Conservation (phyloP, 2,797 vertebrate genomes). For the Coranthus polyacanthus region DNA sequence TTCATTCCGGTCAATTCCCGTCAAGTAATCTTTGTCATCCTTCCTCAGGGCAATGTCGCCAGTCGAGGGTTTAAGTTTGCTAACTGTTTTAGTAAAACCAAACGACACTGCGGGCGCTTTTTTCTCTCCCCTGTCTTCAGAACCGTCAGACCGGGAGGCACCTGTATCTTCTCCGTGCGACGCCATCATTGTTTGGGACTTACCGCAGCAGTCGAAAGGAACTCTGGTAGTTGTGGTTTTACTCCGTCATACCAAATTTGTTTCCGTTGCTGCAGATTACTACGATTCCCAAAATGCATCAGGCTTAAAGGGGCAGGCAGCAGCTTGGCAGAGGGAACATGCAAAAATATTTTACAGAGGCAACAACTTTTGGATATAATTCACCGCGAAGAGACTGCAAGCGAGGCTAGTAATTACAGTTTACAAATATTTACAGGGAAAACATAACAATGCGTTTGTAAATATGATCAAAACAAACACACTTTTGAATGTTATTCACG, state of each 20-base stretch:
- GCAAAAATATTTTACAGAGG: no score
- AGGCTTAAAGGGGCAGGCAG: slow-evolving; percentile 26
- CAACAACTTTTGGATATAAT: neutral
- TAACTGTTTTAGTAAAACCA: slow-evolving; percentile 85
- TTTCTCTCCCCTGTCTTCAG: slow-evolving; percentile 59
- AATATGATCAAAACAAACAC: no score
- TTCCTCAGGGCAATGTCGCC: slow-evolving; percentile 33
- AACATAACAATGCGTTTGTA: neutral
- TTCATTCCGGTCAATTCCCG: slow-evolving; percentile 79
- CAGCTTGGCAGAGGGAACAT: neutral
- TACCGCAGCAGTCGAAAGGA: neutral
- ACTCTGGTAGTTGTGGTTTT: slow-evolving; percentile 78
- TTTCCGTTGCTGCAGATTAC: accelerated
- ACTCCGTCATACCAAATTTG: accelerated
- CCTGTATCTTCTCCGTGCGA: slow-evolving; percentile 51
- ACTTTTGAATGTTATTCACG: no score
- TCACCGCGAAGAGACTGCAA: neutral
- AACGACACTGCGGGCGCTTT: slow-evolving; percentile 81
- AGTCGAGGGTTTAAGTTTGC: slow-evolving; percentile 69
- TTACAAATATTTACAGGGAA: neutral
- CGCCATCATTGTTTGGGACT: slow-evolving; percentile 80
- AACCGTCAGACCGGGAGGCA: neutral
- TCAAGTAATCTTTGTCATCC: slow-evolving; percentile 82
- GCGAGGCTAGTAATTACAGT: neutral
- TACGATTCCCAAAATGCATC: slow-evolving; percentile 64